Conservation (phyloP, 2,888 invertebrate genomes). For the Operophtera brumata region DNA sequence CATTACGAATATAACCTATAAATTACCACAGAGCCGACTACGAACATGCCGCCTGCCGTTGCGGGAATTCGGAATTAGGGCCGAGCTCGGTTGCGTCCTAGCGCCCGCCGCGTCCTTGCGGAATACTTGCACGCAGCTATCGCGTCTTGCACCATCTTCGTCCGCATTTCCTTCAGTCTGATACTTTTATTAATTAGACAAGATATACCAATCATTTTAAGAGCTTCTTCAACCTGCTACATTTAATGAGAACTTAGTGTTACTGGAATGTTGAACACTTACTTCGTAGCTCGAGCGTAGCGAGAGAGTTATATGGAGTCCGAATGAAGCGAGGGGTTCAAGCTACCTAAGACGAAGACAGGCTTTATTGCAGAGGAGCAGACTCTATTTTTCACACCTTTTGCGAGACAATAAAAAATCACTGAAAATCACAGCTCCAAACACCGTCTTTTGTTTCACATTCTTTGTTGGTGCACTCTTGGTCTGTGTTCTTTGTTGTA, state of each 20-base stretch:
- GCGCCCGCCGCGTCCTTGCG: slow-evolving; percentile 35
- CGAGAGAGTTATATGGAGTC: too few species aligned
- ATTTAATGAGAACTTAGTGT: slow-evolving; percentile 11
- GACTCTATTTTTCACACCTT: too few species aligned
- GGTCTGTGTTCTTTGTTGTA: too few species aligned
- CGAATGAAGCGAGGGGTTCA: too few species aligned
- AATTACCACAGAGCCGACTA: slow-evolving; percentile 69
- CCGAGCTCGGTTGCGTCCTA: slow-evolving; percentile 22
- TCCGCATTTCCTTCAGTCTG: slow-evolving; percentile 23
- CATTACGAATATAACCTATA: slow-evolving; percentile 77
- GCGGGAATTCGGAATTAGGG: slow-evolving; percentile 65
- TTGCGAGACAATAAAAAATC: too few species aligned
- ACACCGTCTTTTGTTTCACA: too few species aligned
- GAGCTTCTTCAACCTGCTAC: background rate
- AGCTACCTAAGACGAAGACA: too few species aligned
- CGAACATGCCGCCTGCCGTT: slow-evolving; percentile 52
- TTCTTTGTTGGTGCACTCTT: too few species aligned
- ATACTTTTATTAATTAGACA: slow-evolving; percentile 24
- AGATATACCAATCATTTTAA: background rate
- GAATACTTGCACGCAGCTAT: slow-evolving; percentile 45
- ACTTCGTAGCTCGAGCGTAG: too few species aligned
- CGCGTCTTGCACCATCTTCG: slow-evolving; percentile 30
- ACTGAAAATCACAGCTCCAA: too few species aligned
- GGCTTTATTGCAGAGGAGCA: too few species aligned
- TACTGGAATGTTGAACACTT: background rate